Percentiles rank a stretch among this genome's conserved stretches.
These are phyloP conservation scores for Manis crassicaudata DNA, from an alignment of 2,797 vertebrate genomes.

Conservation along the genomic window DNA sequence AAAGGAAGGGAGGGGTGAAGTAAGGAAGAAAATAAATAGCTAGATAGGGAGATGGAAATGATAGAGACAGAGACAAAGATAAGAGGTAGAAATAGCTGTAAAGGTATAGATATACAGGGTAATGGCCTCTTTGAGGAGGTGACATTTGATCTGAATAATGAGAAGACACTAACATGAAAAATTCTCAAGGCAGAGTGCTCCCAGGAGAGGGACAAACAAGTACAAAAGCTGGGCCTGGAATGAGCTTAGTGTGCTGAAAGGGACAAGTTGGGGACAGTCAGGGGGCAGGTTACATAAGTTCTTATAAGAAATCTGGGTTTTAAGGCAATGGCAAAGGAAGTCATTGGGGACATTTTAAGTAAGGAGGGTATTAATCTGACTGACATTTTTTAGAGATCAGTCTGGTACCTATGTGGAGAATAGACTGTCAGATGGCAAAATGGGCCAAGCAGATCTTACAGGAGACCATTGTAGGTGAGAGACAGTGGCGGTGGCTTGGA, in stretches of 20 bases:
- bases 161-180: background rate
- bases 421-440: background rate
- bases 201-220: background rate
- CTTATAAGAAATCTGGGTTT: background rate
- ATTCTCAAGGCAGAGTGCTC: background rate
- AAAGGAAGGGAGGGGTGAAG: background rate
- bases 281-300: background rate
- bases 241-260: background rate
- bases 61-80: background rate
- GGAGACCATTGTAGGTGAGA: background rate
- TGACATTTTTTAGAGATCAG: background rate
- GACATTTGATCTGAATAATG: background rate
- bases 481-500: background rate
- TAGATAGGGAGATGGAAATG: background rate
- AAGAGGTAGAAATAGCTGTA: background rate
- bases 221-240: background rate
- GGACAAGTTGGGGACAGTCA: background rate
- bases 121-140: background rate
- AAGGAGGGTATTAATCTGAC: background rate
- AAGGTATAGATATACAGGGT: background rate
- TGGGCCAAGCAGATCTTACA: background rate
- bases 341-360: background rate
- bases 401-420: background rate
- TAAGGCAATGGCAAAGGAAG: background rate
- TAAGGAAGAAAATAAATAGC: background rate